Conservation (phyloP, 2,888 invertebrate genomes). For the Hypomecis punctinalis region DNA sequence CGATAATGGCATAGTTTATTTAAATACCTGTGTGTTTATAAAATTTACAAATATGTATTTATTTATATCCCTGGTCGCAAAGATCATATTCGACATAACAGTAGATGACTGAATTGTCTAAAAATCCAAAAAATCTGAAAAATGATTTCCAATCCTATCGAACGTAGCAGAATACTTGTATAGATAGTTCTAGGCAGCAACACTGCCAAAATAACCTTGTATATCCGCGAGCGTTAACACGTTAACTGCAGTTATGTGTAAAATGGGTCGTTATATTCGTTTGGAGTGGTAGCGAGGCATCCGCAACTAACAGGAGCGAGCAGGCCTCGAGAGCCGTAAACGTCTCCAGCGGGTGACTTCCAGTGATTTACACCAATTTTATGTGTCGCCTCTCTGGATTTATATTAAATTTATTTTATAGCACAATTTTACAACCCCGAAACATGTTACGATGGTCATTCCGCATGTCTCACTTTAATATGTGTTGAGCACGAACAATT, state of each 20-base stretch:
- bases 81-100: no score
- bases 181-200: no score
- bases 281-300: constrained; percentile 68
- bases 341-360: constrained; percentile 81
- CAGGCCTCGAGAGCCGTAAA: constrained; percentile 78
- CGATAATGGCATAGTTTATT: no score
- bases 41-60: no score
- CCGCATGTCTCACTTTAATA: constrained; percentile 58
- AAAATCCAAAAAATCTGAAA: no score
- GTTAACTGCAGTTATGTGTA: constrained; percentile 58
- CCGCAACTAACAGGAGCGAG: constrained; percentile 80
- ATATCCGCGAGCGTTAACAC: constrained; percentile 43
- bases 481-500: constrained; percentile 45
- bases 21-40: no score
- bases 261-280: constrained; percentile 70
- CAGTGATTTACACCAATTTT: constrained; percentile 83
- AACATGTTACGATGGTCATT: constrained; percentile 72
- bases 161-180: no score
- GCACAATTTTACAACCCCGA: constrained; percentile 75
- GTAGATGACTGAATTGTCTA: no score
- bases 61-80: no score
- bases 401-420: constrained; percentile 82
- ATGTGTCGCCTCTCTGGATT: constrained; percentile 80
- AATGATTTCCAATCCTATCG: no score
- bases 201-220: neutral